Percentiles rank a stretch among this genome's conserved stretches.
phyloP scores from a whole-genome alignment of 2,888 invertebrate species.

The Mellilla xanthometata region DNA sequence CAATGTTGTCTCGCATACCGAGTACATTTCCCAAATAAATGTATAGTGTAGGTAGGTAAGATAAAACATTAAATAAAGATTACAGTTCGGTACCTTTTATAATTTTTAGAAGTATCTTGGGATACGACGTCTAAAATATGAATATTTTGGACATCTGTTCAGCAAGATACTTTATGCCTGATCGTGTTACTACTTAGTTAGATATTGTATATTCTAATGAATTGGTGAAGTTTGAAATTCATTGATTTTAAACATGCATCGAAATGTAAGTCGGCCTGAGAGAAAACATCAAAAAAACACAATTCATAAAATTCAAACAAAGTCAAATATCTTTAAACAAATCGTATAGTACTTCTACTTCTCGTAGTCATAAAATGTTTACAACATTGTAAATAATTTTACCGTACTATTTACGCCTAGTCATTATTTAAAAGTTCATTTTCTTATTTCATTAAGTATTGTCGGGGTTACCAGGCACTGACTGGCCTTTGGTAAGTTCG shows the following conservation, averaged over 20 bases:
- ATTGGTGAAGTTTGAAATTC: too few species aligned
- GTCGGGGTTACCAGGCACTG: conserved; percentile 48
- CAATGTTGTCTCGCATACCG: conserved; percentile 52
- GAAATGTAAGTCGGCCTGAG: conserved; percentile 40
- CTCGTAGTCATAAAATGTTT: conserved; percentile 46
- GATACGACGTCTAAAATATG: conserved; percentile 17
- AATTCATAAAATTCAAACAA: conserved; percentile 65
- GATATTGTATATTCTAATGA: too few species aligned
- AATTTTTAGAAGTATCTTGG: not conserved
- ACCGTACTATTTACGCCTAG: conserved; percentile 42
- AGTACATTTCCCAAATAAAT: conserved; percentile 22
- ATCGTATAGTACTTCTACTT: conserved; percentile 52
- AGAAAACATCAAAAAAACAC: conserved; percentile 60
- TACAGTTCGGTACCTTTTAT: too few species aligned
- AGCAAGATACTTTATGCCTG: conserved; percentile 3
- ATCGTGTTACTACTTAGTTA: too few species aligned
- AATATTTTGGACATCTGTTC: conserved; percentile 13
- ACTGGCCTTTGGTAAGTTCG: conserved; percentile 50
- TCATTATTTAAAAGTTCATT: conserved; percentile 68
- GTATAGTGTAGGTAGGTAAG: too few species aligned
- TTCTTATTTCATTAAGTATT: conserved; percentile 62
- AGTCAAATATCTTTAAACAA: conserved; percentile 61
- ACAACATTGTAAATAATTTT: conserved; percentile 48
- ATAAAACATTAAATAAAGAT: too few species aligned
- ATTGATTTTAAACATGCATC: not conserved